A percentile compares a stretch with the other conserved stretches of the same genome.
These are phyloP conservation scores for Oncorhynchus masou DNA, from an alignment of 2,113 vertebrate genomes.

Conservation along the genomic window DNA sequence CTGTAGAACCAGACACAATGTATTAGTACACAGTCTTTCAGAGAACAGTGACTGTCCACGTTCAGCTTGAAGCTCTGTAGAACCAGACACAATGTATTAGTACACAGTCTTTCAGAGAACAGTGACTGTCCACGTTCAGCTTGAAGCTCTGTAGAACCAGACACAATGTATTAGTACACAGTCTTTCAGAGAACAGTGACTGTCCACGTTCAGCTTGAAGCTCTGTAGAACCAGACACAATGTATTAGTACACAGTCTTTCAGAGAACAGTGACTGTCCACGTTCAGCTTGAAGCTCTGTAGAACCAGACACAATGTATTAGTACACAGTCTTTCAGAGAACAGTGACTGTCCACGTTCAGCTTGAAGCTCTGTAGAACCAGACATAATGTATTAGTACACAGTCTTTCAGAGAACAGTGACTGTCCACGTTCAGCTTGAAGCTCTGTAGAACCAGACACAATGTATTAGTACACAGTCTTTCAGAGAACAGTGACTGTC, in stretches of 20 bases:
- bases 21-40: constrained; percentile 87
- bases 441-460: constrained; percentile 76
- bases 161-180: no score
- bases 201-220: no score
- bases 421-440: constrained; percentile 93
- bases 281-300: constrained; percentile 94
- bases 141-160: constrained; percentile 85
- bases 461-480: constrained; percentile 79
- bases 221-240: no score
- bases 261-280: constrained; percentile 85
- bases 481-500: constrained; percentile 87
- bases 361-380: constrained; percentile 87
- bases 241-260: constrained; percentile 93
- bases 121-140: constrained; percentile 88
- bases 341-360: constrained; percentile 88
- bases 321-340: constrained; percentile 90
- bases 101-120: constrained; percentile 88
- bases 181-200: no score
- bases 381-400: constrained; percentile 70
- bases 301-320: constrained; percentile 20
- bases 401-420: constrained; percentile 87
- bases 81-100: constrained; percentile 46
- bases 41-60: constrained; percentile 85
- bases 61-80: constrained; percentile 92
- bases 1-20: constrained; percentile 63